phyloP scores from a whole-genome alignment of 1,140 invertebrate species.

The Thalassaphorura encarpata region DNA sequence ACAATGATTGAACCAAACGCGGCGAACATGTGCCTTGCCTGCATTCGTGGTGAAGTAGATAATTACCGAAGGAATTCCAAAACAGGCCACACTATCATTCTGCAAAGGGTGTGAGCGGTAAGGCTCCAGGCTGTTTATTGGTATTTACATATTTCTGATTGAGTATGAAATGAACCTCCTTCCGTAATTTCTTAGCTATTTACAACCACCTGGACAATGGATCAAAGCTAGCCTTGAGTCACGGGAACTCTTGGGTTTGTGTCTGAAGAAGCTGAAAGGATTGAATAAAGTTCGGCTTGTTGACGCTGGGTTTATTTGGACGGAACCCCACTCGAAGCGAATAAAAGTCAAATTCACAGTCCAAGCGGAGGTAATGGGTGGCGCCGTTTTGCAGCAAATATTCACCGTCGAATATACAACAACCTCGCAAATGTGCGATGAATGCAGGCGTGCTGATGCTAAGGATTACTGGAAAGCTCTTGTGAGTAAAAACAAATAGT shows the following conservation, averaged over 20 bases:
- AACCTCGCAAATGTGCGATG: conserved; percentile 90
- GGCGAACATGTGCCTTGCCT: conserved; percentile 93
- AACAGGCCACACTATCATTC: conserved; percentile 79
- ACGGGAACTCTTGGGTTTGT: conserved; percentile 79
- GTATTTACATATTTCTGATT: neutral
- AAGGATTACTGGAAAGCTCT: conserved; percentile 95
- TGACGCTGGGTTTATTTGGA: conserved; percentile 97
- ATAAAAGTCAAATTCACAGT: conserved; percentile 95
- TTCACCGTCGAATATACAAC: conserved; percentile 92
- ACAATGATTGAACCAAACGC: conserved; percentile 82
- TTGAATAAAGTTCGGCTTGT: conserved; percentile 79
- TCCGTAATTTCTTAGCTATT: conserved; percentile 53
- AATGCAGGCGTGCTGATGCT: conserved; percentile 92
- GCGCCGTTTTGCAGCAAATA: conserved; percentile 73
- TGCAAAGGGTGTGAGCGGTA: conserved; percentile 84
- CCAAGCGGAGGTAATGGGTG: conserved; percentile 84
- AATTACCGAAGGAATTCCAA: conserved; percentile 94
- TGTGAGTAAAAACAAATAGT: conserved; percentile 52
- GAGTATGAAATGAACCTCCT: neutral
- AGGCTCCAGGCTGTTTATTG: neutral
- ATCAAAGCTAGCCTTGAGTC: conserved; percentile 81
- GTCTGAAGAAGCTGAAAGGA: conserved; percentile 88
- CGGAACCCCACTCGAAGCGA: conserved; percentile 96
- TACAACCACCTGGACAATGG: conserved; percentile 90
- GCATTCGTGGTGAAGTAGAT: conserved; percentile 79